These are phyloP conservation scores for Boleophthalmus pectinirostris DNA, from an alignment of 2,113 vertebrate genomes.

Conservation along the genomic window DNA sequence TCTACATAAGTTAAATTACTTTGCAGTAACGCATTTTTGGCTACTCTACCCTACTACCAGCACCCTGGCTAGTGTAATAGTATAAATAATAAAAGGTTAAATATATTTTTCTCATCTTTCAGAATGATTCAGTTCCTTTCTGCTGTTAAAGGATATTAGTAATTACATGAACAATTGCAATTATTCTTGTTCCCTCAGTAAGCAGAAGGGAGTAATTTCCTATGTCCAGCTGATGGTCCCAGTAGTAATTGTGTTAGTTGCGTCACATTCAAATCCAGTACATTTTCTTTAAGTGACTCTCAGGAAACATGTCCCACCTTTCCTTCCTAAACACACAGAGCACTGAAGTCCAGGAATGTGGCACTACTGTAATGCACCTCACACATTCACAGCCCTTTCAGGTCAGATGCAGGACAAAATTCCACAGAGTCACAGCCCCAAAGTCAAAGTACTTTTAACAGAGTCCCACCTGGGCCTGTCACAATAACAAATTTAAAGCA, in stretches of 20 bases:
- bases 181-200: constrained; percentile 12
- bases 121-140: background rate
- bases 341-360: constrained; percentile 50
- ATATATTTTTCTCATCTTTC: too few relatives aligned
- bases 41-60: too few relatives aligned
- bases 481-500: too few relatives aligned
- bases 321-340: constrained; percentile 64
- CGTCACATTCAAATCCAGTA: constrained; percentile 6
- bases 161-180: background rate
- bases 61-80: too few relatives aligned
- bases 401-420: constrained; percentile 71
- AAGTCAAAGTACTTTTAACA: constrained; percentile 51
- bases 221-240: background rate
- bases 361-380: constrained; percentile 51
- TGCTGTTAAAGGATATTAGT: constrained; percentile 4
- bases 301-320: constrained; percentile 54
- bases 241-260: background rate
- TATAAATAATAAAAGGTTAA: too few relatives aligned
- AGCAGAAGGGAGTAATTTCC: constrained; percentile 33
- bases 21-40: too few relatives aligned
- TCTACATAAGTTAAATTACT: too few relatives aligned
- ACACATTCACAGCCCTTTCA: constrained; percentile 40
- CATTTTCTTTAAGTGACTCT: constrained; percentile 28
- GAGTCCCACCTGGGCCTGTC: constrained; percentile 10
- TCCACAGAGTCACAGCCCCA: constrained; percentile 33